Percentiles rank a stretch among this genome's conserved stretches.
Evolutionary conservation across 2,797 vertebrate genomes (phyloP).

Genomic region (Malurus splendens): DNA sequence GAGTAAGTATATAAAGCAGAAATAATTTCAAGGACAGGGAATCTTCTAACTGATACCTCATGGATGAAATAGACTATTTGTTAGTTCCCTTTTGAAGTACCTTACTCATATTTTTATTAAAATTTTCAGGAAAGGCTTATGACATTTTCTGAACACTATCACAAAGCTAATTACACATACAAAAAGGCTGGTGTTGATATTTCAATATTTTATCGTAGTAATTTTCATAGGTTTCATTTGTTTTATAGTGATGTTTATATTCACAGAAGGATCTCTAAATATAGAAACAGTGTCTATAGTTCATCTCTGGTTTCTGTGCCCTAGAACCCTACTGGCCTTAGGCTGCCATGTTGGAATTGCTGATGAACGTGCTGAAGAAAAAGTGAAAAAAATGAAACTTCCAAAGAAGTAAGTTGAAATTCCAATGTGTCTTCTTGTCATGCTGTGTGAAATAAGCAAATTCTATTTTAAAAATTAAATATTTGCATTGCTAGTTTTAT

Average conservation of each 20-base stretch:
- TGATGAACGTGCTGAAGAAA: slow-evolving; percentile 89
- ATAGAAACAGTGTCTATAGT: neutral
- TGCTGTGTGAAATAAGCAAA: neutral
- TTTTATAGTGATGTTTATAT: neutral
- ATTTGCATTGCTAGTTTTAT: neutral
- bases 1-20: neutral
- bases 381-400: slow-evolving; percentile 88
- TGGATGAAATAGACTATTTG: neutral
- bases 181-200: neutral
- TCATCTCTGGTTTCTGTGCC: slow-evolving; percentile 31
- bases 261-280: neutral
- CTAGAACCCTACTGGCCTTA: slow-evolving; percentile 88
- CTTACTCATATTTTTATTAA: neutral
- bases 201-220: neutral
- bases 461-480: neutral
- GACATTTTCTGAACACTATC: neutral
- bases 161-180: neutral
- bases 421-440: neutral
- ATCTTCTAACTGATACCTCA: neutral
- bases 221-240: neutral
- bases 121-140: neutral
- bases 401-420: slow-evolving; percentile 83
- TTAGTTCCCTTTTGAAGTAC: neutral
- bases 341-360: slow-evolving; percentile 91
- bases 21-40: neutral